Base-by-base conservation (phyloP, 2,888 invertebrate species). In the Hylaea fasciaria region DNA sequence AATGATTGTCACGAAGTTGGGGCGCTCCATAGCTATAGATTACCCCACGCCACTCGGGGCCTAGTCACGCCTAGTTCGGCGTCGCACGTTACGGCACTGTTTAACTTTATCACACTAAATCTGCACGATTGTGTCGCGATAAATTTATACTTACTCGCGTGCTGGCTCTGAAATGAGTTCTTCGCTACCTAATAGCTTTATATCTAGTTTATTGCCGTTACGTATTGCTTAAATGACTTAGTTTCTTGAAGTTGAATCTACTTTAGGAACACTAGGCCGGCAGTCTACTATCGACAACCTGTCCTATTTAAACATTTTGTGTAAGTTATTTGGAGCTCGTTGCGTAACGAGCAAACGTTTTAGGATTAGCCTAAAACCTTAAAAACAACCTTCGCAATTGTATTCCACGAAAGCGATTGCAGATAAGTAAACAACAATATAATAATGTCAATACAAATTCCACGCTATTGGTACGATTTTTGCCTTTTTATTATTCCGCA, bases 61-160 rank as follows among this genome's bases (percentile, higher is more conserved):
- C 76, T 76, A 80, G 77, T 82, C 82, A 57, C 57, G 80, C 74
- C 76, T 76, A 80, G 77, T 82, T 83, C 75, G 74, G 73, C 74
- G 68, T 32, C 72, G 37, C 12, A 7, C 71, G 77, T 81, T 80
- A 58, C 65, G 76, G 71, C 22, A 77, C 78, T 84, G 85, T 85
- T 84, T 82, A 85, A 87, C 77, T 87, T 87, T 73, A 81, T 81
- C 78, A 81, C 75, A 77, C 67, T 69, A 22, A 73, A 70, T 73
- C 74, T 69, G 69, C 71, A 70, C 72, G 78, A 82, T 82, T 71
- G 71, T 74, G 77, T 77, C 69, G 76, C 78, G 80, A 83, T 83
- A 84, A 83, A 77, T 76, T 70, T n/a, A n/a, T n/a, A n/a, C n/a
- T n/a, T n/a, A n/a, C 64, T 77, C 63, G 78, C 74, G 78, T 78